Evolutionary conservation across 2,888 invertebrate genomes (phyloP).

Genomic region (Epinotia brunnichana): DNA sequence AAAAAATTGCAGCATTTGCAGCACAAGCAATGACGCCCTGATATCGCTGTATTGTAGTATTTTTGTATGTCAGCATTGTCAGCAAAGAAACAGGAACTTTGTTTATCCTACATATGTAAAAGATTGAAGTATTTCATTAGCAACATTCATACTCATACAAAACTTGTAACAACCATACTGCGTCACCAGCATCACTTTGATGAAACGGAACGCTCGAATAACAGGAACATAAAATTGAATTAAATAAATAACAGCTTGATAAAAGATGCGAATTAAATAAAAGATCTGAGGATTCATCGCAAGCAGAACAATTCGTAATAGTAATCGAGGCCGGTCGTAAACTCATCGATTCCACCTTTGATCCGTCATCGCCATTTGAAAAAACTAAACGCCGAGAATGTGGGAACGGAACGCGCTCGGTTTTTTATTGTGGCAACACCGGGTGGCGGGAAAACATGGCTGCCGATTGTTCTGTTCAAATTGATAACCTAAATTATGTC

Average conservation of each 20-base stretch:
- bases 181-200: constrained; percentile 21
- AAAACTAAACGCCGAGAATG: constrained; percentile 52
- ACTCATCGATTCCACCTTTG: constrained; percentile 56
- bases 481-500: neutral
- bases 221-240: constrained; percentile 24
- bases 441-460: constrained; percentile 22
- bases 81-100: neutral
- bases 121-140: neutral
- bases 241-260: constrained; percentile 34
- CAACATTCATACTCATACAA: neutral
- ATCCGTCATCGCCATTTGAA: constrained; percentile 58
- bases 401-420: constrained; percentile 24
- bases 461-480: constrained; percentile 44
- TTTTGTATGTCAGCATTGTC: too few relatives aligned
- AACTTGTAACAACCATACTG: neutral
- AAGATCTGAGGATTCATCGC: constrained; percentile 40
- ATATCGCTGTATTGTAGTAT: neutral
- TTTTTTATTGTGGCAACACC: constrained; percentile 29
- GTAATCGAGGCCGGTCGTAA: constrained; percentile 30
- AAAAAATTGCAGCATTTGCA: too few relatives aligned
- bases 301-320: constrained; percentile 33
- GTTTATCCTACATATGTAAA: neutral
- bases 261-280: constrained; percentile 39
- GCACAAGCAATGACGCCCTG: neutral
- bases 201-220: constrained; percentile 18